Evolutionary conservation across 37 sponge, comb jelly and placozoan species (phyloP).

Genomic region (Crambe crambe): DNA sequence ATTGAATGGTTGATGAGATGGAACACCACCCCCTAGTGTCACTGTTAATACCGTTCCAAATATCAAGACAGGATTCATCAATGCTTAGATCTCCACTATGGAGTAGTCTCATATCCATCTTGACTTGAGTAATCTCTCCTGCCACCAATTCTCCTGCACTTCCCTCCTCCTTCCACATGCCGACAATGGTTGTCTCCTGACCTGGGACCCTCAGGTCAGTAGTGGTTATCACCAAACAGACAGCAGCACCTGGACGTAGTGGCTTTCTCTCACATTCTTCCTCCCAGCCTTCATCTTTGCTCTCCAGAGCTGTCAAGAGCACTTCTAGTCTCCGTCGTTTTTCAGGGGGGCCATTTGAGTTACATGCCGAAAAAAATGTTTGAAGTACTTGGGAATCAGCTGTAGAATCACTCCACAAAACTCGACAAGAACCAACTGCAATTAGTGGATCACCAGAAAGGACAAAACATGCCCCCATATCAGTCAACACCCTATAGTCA

Average conservation of each 20-base stretch:
- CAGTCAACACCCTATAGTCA: neutral
- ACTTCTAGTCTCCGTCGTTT: neutral
- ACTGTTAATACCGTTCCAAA: slow-evolving; percentile 24
- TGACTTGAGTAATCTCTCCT: neutral
- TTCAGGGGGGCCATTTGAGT: neutral
- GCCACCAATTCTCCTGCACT: slow-evolving; percentile 1
- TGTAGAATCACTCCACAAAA: slow-evolving; percentile 1
- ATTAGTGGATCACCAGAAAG: neutral
- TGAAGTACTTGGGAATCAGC: too few relatives aligned
- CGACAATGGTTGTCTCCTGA: neutral
- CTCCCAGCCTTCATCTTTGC: neutral
- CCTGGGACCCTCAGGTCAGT: neutral
- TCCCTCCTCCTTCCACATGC: slow-evolving; percentile 1
- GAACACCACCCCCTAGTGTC: neutral
- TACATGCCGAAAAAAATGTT: neutral
- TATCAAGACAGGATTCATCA: neutral
- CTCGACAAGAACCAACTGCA: neutral
- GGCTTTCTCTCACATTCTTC: neutral
- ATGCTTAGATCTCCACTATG: neutral
- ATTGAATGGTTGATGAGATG: too few relatives aligned
- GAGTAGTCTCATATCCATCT: neutral
- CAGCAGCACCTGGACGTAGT: neutral
- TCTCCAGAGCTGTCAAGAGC: neutral
- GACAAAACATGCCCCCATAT: neutral
- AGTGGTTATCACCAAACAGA: neutral